Conservation (phyloP, 2,797 vertebrate genomes). For the Miichthys miiuy region DNA sequence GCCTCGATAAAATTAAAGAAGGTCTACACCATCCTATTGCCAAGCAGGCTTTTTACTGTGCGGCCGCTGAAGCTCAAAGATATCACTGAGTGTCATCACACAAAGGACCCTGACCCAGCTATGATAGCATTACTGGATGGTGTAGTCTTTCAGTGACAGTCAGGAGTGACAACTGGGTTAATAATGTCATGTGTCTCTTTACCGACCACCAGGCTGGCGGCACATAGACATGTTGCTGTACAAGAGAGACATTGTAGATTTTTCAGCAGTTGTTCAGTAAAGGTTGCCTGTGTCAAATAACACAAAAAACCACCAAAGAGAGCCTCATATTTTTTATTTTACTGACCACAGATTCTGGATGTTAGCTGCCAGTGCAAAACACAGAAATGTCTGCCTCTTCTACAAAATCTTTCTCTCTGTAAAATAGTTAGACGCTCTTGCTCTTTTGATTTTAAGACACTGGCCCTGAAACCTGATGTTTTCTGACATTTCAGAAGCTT, state of each 20-base stretch:
- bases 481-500: background rate
- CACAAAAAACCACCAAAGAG: background rate
- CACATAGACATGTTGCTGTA: conserved; percentile 8
- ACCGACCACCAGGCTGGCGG: conserved; percentile 38
- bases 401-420: background rate
- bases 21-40: conserved; percentile 34
- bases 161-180: conserved; percentile 40
- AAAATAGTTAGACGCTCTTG: background rate
- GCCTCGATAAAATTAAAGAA: conserved; percentile 38
- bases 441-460: conserved; percentile 12
- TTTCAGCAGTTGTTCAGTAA: conserved; percentile 19
- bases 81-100: conserved; percentile 21
- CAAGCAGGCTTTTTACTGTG: conserved; percentile 45
- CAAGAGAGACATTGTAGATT: background rate
- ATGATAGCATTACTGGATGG: conserved; percentile 44
- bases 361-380: background rate
- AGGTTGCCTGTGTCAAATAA: background rate
- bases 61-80: conserved; percentile 22
- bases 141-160: conserved; percentile 43
- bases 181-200: conserved; percentile 32
- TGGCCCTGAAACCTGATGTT: conserved; percentile 9
- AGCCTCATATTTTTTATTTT: background rate
- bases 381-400: conserved; percentile 4
- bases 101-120: conserved; percentile 44
- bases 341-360: background rate